A percentile compares a stretch with the other conserved stretches of the same genome.
phyloP scores from a whole-genome alignment of 2,888 invertebrate species.

The Eulithis testata region DNA sequence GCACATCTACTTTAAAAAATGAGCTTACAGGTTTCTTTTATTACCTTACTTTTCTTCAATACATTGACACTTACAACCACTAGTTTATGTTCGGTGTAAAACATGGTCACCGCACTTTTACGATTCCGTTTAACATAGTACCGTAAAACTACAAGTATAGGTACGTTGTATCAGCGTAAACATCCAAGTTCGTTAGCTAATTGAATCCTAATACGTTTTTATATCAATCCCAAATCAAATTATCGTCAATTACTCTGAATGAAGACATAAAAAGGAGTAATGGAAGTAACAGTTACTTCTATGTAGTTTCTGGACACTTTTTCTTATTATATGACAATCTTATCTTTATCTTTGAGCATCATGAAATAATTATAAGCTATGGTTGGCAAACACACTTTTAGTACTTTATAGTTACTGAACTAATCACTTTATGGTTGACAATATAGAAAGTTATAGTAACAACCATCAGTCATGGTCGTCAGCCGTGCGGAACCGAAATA shows the following conservation, averaged over 20 bases:
- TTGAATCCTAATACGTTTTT: slow-evolving; percentile 65
- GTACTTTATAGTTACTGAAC: not conserved
- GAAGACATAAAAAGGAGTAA: slow-evolving; percentile 14
- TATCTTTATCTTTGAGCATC: no score
- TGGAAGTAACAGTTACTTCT: not conserved
- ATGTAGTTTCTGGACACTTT: not conserved
- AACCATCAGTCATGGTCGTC: not conserved
- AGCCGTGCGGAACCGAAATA: not conserved
- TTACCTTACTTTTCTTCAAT: slow-evolving; percentile 61
- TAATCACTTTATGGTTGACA: no score
- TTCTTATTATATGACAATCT: not conserved
- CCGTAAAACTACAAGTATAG: slow-evolving; percentile 71
- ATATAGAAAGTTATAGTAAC: not conserved
- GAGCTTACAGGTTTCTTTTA: slow-evolving; percentile 54
- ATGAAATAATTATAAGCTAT: no score
- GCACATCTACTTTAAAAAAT: slow-evolving; percentile 8
- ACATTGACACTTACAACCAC: slow-evolving; percentile 58
- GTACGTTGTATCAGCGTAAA: slow-evolving; percentile 66
- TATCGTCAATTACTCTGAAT: slow-evolving; percentile 43
- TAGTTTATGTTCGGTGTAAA: slow-evolving; percentile 75
- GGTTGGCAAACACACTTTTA: not conserved
- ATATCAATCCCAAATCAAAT: slow-evolving; percentile 53
- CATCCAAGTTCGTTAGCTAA: slow-evolving; percentile 73
- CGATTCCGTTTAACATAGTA: slow-evolving; percentile 76
- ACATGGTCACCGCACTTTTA: slow-evolving; percentile 73